phyloP scores from a whole-genome alignment of 2,797 vertebrate genomes.

The Myotis planiceps region DNA sequence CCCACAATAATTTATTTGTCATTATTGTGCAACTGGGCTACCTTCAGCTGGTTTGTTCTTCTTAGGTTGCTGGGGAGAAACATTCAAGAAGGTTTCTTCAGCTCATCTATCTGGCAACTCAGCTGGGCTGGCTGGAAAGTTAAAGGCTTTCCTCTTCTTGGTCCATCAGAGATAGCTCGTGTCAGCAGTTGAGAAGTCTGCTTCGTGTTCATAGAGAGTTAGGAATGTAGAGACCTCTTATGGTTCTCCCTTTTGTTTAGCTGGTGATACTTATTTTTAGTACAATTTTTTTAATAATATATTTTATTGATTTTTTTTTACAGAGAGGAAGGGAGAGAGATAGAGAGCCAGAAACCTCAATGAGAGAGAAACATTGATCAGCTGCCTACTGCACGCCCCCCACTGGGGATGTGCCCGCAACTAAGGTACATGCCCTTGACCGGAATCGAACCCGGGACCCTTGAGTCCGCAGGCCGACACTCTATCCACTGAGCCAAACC shows the following conservation, averaged over 20 bases:
- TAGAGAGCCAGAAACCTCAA: no score
- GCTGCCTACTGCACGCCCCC: no score
- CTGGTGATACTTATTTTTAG: not conserved
- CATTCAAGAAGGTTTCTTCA: not conserved
- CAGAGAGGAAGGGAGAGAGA: no score
- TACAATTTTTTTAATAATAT: not conserved
- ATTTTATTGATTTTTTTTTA: no score
- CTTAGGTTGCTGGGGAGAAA: not conserved
- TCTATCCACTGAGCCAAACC: no score
- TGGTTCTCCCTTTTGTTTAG: not conserved
- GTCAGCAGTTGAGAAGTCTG: not conserved
- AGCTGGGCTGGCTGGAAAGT: not conserved
- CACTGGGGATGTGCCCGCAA: no score
- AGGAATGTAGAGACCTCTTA: not conserved
- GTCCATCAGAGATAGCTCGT: not conserved
- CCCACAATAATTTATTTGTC: not conserved
- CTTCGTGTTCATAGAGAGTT: not conserved
- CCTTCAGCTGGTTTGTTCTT: not conserved
- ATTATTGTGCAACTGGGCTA: not conserved
- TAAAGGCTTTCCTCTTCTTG: not conserved
- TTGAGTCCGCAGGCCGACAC: no score
- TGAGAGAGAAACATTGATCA: no score
- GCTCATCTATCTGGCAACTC: not conserved
- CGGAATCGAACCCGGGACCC: no score
- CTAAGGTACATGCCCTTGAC: no score